These are phyloP conservation scores for Cromileptes altivelis DNA, from an alignment of 2,113 vertebrate genomes.

Conservation along the genomic window DNA sequence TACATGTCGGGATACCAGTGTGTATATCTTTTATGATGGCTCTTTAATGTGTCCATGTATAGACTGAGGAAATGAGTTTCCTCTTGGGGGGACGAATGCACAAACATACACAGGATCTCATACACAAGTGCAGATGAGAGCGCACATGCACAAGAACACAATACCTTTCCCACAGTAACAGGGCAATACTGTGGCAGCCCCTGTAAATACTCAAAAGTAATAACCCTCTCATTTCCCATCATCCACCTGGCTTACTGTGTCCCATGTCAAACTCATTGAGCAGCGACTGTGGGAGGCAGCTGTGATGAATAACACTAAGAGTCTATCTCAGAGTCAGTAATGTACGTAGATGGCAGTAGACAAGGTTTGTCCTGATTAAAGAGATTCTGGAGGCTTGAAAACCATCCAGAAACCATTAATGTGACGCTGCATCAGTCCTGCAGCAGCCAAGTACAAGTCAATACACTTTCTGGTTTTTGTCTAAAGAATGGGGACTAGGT, in stretches of 20 bases:
- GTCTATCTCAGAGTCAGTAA: neutral
- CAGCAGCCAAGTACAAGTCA: neutral
- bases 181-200: slow-evolving; percentile 26
- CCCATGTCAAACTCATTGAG: neutral
- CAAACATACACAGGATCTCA: neutral
- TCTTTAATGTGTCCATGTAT: slow-evolving; percentile 26
- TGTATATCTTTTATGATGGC: neutral
- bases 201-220: slow-evolving; percentile 31
- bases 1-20: neutral
- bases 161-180: slow-evolving; percentile 22
- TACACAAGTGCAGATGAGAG: neutral
- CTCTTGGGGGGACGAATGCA: slow-evolving; percentile 2
- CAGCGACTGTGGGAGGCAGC: neutral
- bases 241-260: neutral
- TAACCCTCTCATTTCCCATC: slow-evolving; percentile 36
- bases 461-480: neutral
- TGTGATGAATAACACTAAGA: neutral
- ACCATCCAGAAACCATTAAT: neutral
- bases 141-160: neutral
- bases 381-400: neutral
- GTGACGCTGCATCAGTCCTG: neutral
- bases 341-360: neutral
- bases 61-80: slow-evolving; percentile 11
- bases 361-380: neutral
- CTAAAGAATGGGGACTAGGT: neutral